These are phyloP conservation scores for Nephrotoma guestfalica DNA, from an alignment of 2,888 invertebrate genomes.

Conservation along the genomic window DNA sequence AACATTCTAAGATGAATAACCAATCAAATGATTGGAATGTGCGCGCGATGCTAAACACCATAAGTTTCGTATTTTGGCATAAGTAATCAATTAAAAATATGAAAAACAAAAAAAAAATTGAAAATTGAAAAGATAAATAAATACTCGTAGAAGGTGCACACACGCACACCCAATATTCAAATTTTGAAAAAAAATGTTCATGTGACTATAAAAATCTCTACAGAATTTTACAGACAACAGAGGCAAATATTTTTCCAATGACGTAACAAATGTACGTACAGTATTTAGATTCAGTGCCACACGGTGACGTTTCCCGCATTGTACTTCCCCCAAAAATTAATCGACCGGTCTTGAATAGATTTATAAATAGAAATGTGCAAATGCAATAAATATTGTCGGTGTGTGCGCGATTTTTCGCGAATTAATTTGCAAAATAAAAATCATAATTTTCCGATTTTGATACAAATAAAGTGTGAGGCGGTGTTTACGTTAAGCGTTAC, in stretches of 20 bases:
- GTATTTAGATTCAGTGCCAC: too few species aligned
- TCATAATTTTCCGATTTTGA: too few species aligned
- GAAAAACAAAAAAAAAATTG: neutral
- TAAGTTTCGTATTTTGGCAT: neutral
- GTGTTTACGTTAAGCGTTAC: too few species aligned
- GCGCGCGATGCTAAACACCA: neutral
- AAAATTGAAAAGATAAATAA: neutral
- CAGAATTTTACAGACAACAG: neutral
- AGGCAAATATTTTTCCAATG: neutral
- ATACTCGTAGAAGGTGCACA: neutral
- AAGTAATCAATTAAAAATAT: neutral
- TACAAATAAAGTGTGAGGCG: too few species aligned
- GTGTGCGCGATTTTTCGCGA: too few species aligned
- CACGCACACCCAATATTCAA: neutral
- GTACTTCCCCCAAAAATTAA: too few species aligned
- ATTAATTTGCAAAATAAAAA: too few species aligned
- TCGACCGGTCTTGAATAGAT: too few species aligned
- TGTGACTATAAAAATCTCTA: neutral
- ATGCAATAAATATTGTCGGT: too few species aligned
- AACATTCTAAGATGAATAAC: neutral
- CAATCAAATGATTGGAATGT: neutral
- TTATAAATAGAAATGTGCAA: too few species aligned
- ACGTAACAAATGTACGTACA: neutral
- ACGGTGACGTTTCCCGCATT: too few species aligned
- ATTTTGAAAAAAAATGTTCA: neutral